Percentiles rank a stretch among this genome's conserved stretches.
Evolutionary conservation across 2,113 vertebrate genomes (phyloP).

Genomic region (Herpailurus yagouaroundi): DNA sequence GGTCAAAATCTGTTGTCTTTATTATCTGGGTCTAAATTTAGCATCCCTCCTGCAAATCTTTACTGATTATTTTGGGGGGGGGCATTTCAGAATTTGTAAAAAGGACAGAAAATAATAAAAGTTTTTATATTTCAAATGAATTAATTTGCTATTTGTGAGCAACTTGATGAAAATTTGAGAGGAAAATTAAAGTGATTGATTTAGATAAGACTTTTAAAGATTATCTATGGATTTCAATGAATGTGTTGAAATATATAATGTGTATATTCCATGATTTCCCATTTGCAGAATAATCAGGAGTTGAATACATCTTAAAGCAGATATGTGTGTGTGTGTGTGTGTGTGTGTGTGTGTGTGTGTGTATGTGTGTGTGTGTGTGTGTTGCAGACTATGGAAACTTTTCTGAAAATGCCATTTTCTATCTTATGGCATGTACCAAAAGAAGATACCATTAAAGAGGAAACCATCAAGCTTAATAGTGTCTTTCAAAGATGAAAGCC

Average conservation of each 20-base stretch:
- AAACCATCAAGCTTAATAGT: neutral
- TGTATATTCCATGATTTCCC: neutral
- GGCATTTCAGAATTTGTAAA: neutral
- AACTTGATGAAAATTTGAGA: slow-evolving; percentile 27
- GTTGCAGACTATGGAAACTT: neutral
- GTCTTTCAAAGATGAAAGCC: neutral
- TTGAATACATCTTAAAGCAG: neutral
- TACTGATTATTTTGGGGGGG: neutral
- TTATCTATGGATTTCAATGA: neutral
- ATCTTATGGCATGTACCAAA: neutral
- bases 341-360: neutral
- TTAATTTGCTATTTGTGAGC: neutral
- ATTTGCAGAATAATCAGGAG: neutral
- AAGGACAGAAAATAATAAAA: neutral
- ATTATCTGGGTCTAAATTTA: neutral
- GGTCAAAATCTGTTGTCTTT: neutral
- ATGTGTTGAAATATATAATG: neutral
- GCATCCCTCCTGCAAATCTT: neutral
- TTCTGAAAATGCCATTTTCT: slow-evolving; percentile 29
- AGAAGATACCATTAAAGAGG: slow-evolving; percentile 6
- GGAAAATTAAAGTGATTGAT: neutral
- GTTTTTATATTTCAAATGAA: neutral
- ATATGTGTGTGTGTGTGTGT: neutral
- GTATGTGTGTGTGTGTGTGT: neutral
- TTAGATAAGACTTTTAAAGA: neutral